phyloP scores from a whole-genome alignment of 2,797 vertebrate genomes.

The Sebastes minor region DNA sequence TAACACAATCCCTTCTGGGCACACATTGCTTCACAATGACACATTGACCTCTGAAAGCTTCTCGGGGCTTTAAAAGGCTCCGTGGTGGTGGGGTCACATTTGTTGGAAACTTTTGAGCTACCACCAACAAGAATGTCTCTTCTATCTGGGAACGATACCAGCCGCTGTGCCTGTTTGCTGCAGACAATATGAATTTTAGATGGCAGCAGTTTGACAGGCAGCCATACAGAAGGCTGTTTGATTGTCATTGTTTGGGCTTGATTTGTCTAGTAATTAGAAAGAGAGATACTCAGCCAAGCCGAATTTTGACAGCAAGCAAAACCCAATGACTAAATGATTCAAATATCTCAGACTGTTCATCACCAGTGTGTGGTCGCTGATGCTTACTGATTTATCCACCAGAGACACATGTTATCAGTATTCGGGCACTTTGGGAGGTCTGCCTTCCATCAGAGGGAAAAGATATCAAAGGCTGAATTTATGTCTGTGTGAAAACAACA shows the following conservation, averaged over 20 bases:
- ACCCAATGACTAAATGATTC: conserved; percentile 18
- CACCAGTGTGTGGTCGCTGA: not conserved
- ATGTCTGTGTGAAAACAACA: not conserved
- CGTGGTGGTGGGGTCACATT: not conserved
- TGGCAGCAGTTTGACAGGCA: conserved; percentile 7
- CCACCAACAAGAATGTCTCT: not conserved
- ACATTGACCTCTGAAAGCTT: not conserved
- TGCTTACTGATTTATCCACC: not conserved
- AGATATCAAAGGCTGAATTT: not conserved
- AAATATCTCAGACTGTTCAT: not conserved
- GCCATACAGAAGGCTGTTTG: conserved; percentile 13
- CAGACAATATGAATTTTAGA: conserved; percentile 11
- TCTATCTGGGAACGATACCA: not conserved
- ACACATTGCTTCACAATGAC: not conserved
- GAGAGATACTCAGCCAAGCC: conserved; percentile 17
- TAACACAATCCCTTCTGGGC: not conserved
- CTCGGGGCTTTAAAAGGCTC: not conserved
- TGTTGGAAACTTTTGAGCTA: not conserved
- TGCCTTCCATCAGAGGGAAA: not conserved
- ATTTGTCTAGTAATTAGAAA: conserved; percentile 22
- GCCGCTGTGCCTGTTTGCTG: not conserved
- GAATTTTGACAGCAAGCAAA: conserved; percentile 19
- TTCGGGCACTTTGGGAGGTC: not conserved
- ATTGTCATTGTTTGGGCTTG: conserved; percentile 30
- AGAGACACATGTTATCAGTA: not conserved